phyloP scores from a whole-genome alignment of 2,888 invertebrate species.

The Rhagium mordax region DNA sequence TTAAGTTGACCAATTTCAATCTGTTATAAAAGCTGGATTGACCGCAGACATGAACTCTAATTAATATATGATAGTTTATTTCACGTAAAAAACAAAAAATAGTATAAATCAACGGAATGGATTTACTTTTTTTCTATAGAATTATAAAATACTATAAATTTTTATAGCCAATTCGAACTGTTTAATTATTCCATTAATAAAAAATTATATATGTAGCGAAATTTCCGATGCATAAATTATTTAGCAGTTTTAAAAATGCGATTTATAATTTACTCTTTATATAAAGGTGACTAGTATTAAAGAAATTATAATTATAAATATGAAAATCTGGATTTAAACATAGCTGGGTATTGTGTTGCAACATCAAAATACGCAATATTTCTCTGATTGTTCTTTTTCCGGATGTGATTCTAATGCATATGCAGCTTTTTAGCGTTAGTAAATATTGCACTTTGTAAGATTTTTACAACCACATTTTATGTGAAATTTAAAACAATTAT shows the following conservation, averaged over 20 bases:
- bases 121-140: constrained; percentile 30
- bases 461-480: no score
- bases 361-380: no score
- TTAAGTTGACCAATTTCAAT: constrained; percentile 55
- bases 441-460: no score
- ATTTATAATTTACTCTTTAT: constrained; percentile 25
- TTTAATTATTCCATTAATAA: constrained; percentile 57
- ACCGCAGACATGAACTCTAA: constrained; percentile 52
- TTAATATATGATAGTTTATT: constrained; percentile 50
- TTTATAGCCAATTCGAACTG: constrained; percentile 52
- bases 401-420: no score
- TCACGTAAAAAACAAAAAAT: constrained; percentile 43
- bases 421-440: no score
- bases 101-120: constrained; percentile 33
- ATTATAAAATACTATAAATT: constrained; percentile 50
- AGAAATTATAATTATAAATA: no score
- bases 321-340: no score
- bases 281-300: no score
- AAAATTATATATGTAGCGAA: constrained; percentile 46
- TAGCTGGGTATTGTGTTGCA: no score
- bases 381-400: no score
- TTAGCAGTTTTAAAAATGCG: constrained; percentile 29
- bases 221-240: constrained; percentile 25
- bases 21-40: constrained; percentile 51
- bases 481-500: no score